phyloP scores from a whole-genome alignment of 2,888 invertebrate species.

The Hypomecis atomaria region DNA sequence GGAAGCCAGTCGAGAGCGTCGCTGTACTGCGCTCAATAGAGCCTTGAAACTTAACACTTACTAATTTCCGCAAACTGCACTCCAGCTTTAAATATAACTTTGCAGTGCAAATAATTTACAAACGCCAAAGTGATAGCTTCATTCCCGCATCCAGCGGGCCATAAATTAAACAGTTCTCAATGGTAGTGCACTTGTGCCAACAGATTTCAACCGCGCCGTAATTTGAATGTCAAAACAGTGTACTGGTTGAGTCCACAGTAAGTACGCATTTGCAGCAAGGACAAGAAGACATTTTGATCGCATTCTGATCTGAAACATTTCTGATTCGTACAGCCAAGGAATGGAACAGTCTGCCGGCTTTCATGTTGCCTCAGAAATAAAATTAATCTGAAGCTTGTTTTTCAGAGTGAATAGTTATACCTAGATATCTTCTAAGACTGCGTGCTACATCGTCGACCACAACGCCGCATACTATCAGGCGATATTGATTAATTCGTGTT shows the following conservation, averaged over 20 bases:
- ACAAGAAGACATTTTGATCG: too few relatives aligned
- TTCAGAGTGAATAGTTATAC: too few relatives aligned
- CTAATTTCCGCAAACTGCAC: not conserved
- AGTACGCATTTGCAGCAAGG: slow-evolving; percentile 7
- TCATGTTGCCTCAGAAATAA: too few relatives aligned
- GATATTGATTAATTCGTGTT: too few relatives aligned
- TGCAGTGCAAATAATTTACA: slow-evolving; percentile 5
- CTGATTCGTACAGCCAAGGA: too few relatives aligned
- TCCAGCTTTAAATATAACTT: not conserved
- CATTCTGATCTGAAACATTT: too few relatives aligned
- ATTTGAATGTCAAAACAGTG: slow-evolving; percentile 52
- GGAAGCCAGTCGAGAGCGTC: not conserved
- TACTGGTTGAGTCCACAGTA: slow-evolving; percentile 32
- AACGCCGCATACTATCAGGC: too few relatives aligned
- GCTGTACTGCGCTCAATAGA: not conserved
- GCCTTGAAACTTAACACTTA: not conserved
- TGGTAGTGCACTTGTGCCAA: slow-evolving; percentile 27
- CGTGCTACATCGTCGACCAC: too few relatives aligned
- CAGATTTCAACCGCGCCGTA: slow-evolving; percentile 35
- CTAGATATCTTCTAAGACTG: too few relatives aligned
- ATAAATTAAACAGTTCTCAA: slow-evolving; percentile 36
- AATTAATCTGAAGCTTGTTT: too few relatives aligned
- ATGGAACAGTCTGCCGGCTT: too few relatives aligned
- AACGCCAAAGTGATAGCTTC: slow-evolving; percentile 17
- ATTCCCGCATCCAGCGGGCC: not conserved